These are phyloP conservation scores for Cyrtorhinus lividipennis DNA, from an alignment of 1,140 invertebrate genomes.

Conservation along the genomic window DNA sequence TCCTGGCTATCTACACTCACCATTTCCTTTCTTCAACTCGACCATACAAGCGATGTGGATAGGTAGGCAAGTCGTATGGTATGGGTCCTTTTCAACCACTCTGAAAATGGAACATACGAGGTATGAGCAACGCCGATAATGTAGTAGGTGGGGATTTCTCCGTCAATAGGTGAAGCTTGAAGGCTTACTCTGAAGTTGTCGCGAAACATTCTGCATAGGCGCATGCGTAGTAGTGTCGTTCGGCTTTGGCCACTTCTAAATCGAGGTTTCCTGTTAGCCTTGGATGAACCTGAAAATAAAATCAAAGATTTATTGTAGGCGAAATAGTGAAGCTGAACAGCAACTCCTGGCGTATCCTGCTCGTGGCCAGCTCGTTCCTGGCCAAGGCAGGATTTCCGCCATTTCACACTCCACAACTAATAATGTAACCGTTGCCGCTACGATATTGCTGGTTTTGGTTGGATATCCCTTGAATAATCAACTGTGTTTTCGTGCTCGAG, in stretches of 20 bases:
- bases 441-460: no score
- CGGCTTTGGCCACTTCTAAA: slow-evolving; percentile 57
- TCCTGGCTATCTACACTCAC: no score
- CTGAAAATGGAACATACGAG: slow-evolving; percentile 36
- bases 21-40: slow-evolving; percentile 70
- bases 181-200: slow-evolving; percentile 41
- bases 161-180: no score
- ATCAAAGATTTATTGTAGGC: background rate
- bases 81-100: slow-evolving; percentile 68
- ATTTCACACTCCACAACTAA: no score
- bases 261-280: slow-evolving; percentile 54
- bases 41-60: slow-evolving; percentile 84
- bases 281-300: slow-evolving; percentile 24
- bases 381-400: no score
- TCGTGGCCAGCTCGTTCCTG: no score
- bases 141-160: background rate
- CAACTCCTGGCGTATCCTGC: no score
- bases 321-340: background rate
- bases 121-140: slow-evolving; percentile 20
- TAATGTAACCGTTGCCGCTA: no score
- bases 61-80: slow-evolving; percentile 66
- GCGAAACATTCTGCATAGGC: slow-evolving; percentile 62
- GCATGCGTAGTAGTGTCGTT: slow-evolving; percentile 74
- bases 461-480: no score
- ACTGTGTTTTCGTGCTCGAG: no score